Percentiles rank a stretch among this genome's conserved stretches.
phyloP scores from a whole-genome alignment of 2,113 vertebrate species.

The Perca flavescens region DNA sequence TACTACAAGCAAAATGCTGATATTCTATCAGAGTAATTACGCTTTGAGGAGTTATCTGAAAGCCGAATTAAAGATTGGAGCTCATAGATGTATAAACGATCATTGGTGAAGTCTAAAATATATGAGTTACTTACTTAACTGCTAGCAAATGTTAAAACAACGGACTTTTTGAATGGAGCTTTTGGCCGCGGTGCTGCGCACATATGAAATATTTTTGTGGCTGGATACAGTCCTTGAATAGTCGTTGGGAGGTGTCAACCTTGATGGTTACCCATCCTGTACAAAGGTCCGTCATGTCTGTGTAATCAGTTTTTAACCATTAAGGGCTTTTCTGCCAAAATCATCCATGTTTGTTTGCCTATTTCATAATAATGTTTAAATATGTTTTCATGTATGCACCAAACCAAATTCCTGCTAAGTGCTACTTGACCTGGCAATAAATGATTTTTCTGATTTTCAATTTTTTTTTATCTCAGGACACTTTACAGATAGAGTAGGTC shows the following conservation, averaged over 20 bases:
- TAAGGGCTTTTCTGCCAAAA: neutral
- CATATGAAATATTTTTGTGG: neutral
- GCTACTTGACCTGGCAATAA: no score
- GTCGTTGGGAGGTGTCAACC: neutral
- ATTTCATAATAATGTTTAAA: no score
- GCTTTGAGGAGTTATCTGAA: fast-evolving
- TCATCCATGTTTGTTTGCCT: neutral
- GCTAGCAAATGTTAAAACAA: neutral
- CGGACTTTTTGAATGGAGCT: neutral
- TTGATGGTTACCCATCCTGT: neutral
- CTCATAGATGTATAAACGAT: fast-evolving
- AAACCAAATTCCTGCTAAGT: no score
- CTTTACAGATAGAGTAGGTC: no score
- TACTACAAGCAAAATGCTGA: neutral
- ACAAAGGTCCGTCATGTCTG: neutral
- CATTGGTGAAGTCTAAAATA: fast-evolving
- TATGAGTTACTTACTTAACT: neutral
- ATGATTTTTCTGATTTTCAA: no score
- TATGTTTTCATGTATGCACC: no score
- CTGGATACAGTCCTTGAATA: neutral
- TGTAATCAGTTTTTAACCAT: neutral
- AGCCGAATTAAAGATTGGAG: fast-evolving
- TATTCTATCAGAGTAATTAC: neutral
- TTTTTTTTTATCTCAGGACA: no score
- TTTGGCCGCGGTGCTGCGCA: neutral